Evolutionary conservation across 2,113 vertebrate species (phyloP), one percentile per base, ranked within the genome.

Genomic region (Mastomys natalensis): DNA sequence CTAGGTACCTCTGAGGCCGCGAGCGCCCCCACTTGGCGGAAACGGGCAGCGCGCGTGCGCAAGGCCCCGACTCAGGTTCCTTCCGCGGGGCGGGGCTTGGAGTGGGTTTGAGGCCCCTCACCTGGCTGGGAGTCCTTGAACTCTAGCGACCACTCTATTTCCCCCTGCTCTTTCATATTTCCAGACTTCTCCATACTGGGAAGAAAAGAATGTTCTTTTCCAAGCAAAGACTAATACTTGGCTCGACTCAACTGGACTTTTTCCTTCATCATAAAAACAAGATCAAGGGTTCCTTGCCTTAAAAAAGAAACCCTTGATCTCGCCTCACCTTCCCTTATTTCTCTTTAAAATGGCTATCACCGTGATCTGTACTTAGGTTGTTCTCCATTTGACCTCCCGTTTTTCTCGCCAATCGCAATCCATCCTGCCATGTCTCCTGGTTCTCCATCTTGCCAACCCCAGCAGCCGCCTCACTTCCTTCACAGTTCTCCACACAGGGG

Each of bases 11-110:
- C 95, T 66, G 93, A 70, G 72, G 80, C 78, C 77, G 73, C 96
- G 95, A 95, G 97, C 93, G 96, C 95, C 92, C 96, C 95, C 95
- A 92, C 95, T 90, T 4, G 93, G 93, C 78, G 62, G 97, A 97
- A 98, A 98, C 95, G 94, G 97, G 97, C 93, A 95, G 58, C 62
- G 94, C 89, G 68, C 97, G 96, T 66, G 97, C 86, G 96, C 85
- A 7, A 4, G 60, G 93, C 16, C 34, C 31, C 1, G 37, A 9
- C 77, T 48, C 29, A 2, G 15, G 31, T n/a, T 64, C 24, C 74
- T 15, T 9, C 84, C 17, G 60, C 4, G 12, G 58, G n/a, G 62
- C 40, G 74, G 40, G 68, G 29, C 24, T n/a, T 37, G 62, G 13
- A 1, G 58, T 45, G 82, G 40, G 60, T 31, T 13, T 7, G 68